phyloP scores from a whole-genome alignment of 2,113 vertebrate genomes.

The Xenopus borealis region DNA sequence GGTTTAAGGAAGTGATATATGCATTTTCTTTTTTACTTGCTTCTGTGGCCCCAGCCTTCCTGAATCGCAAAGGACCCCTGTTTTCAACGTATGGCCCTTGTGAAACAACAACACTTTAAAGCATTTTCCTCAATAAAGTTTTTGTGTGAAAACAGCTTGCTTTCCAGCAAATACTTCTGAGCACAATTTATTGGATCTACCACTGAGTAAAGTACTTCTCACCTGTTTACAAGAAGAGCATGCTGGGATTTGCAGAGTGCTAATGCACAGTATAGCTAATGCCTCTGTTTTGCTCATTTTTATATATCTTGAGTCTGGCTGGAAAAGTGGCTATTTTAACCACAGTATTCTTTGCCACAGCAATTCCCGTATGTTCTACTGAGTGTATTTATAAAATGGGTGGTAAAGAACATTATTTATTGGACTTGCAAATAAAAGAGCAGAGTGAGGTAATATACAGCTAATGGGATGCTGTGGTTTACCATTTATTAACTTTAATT shows the following conservation, averaged over 20 bases:
- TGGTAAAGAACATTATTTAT: not conserved
- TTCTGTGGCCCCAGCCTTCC: no score
- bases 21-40: no score
- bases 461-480: not conserved
- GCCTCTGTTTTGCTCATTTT: slow-evolving; percentile 10
- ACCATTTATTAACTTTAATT: slow-evolving; percentile 2
- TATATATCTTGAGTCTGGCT: not conserved
- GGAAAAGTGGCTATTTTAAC: not conserved
- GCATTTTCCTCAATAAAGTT: not conserved
- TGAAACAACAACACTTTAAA: not conserved
- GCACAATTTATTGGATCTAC: slow-evolving; percentile 14
- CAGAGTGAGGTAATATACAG: not conserved
- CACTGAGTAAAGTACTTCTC: slow-evolving; percentile 5
- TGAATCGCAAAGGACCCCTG: no score
- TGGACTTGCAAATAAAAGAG: not conserved
- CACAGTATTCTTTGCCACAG: not conserved
- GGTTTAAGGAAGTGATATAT: no score
- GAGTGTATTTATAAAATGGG: not conserved
- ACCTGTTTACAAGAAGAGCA: slow-evolving; percentile 25
- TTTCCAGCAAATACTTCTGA: not conserved
- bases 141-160: not conserved
- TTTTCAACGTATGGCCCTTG: no score
- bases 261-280: slow-evolving; percentile 11
- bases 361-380: not conserved
- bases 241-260: slow-evolving; percentile 24